Evolutionary conservation across 2,888 invertebrate genomes (phyloP).

Genomic region (Cosmia trapezina): DNA sequence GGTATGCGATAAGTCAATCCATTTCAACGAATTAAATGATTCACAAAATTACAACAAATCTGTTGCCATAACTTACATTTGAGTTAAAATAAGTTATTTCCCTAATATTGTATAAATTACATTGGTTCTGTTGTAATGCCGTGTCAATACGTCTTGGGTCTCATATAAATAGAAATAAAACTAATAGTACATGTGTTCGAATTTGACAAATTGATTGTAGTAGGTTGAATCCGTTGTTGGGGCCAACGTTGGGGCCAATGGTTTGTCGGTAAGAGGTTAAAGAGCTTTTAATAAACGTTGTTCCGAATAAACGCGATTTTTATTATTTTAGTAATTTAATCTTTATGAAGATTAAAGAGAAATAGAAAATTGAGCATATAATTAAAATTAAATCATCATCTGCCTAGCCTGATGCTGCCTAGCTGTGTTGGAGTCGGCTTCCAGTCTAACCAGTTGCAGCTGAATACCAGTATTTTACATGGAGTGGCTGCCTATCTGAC

Average conservation of each 20-base stretch:
- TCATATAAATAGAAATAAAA: conserved; percentile 68
- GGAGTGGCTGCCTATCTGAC: too few relatives aligned
- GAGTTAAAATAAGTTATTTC: conserved; percentile 40
- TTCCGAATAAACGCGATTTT: not conserved
- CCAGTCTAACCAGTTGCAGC: too few relatives aligned
- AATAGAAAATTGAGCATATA: too few relatives aligned
- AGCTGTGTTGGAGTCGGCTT: too few relatives aligned
- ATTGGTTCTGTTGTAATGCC: conserved; percentile 61
- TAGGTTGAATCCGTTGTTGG: conserved; percentile 27
- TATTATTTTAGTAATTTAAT: not conserved
- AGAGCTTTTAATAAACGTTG: not conserved
- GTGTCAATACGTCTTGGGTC: conserved; percentile 64
- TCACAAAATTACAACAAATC: conserved; percentile 27
- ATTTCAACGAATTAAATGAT: conserved; percentile 40
- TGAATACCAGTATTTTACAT: too few relatives aligned
- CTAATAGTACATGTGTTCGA: conserved; percentile 61
- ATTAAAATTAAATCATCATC: too few relatives aligned
- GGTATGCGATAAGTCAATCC: conserved; percentile 27
- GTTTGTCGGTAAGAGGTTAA: not conserved
- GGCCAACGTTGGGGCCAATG: conserved; percentile 39
- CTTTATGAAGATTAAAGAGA: too few relatives aligned
- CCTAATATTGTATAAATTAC: conserved; percentile 68
- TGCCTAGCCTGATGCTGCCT: too few relatives aligned
- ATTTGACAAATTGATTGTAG: conserved; percentile 76
- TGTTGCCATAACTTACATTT: conserved; percentile 25